These are phyloP conservation scores for Microctenopoma lineatum DNA, from an alignment of 2,797 vertebrate species.

Conservation along the genomic window DNA sequence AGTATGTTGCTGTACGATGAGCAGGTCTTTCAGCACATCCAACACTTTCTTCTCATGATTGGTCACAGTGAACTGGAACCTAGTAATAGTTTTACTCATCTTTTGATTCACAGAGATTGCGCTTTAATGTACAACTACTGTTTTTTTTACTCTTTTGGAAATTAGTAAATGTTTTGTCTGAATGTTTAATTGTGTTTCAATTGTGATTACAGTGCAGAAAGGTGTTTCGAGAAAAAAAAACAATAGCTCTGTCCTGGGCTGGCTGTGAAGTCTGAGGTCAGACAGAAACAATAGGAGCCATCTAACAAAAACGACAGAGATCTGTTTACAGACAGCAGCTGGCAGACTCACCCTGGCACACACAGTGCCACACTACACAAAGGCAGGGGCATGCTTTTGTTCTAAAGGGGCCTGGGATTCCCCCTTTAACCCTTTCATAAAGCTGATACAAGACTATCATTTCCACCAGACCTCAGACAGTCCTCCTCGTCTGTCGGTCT, in stretches of 20 bases:
- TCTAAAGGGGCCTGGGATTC: constrained; percentile 49
- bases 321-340: constrained; percentile 69
- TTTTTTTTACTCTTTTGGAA: too few species aligned
- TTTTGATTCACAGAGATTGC: too few species aligned
- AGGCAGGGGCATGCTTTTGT: constrained; percentile 72
- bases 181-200: too few species aligned
- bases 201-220: constrained; percentile 15
- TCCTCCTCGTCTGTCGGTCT: constrained; percentile 10
- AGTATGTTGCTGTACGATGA: too few species aligned
- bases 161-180: too few species aligned
- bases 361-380: constrained; percentile 66
- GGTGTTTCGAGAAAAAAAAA: constrained; percentile 33
- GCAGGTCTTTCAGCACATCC: too few species aligned
- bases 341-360: constrained; percentile 53
- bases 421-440: constrained; percentile 59
- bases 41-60: too few species aligned
- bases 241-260: constrained; percentile 41
- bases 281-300: constrained; percentile 64
- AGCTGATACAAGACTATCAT: constrained; percentile 43
- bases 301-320: constrained; percentile 68
- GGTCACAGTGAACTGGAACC: too few species aligned
- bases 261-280: constrained; percentile 58
- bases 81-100: too few species aligned
- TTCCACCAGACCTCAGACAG: constrained; percentile 43
- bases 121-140: too few species aligned